phyloP scores from a whole-genome alignment of 1,140 invertebrate species.

The Riptortus pedestris region DNA sequence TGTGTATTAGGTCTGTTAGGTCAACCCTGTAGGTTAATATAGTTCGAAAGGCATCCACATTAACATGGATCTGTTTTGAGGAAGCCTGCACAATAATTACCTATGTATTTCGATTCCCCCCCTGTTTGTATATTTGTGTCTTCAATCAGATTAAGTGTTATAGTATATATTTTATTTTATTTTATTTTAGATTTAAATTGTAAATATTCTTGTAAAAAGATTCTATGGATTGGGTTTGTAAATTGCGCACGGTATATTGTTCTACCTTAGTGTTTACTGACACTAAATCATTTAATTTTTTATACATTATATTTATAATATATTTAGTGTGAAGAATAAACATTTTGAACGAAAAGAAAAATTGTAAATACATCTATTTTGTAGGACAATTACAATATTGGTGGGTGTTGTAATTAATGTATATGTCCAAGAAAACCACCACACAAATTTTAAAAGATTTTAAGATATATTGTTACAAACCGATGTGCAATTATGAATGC shows the following conservation, averaged over 20 bases:
- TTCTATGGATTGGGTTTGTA: conserved; percentile 17
- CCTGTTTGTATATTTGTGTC: neutral
- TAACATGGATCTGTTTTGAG: neutral
- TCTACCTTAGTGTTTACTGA: conserved; percentile 19
- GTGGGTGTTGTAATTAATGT: conserved; percentile 8
- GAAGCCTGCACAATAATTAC: conserved; percentile 7
- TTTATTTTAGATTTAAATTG: conserved; percentile 16
- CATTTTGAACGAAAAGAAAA: conserved; percentile 21
- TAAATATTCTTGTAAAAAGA: conserved; percentile 17
- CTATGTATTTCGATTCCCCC: neutral
- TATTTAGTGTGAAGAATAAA: neutral
- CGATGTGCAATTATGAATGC: conserved; percentile 11
- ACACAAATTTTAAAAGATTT: neutral
- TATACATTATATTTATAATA: conserved; percentile 14
- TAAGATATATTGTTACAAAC: neutral
- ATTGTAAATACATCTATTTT: conserved; percentile 25
- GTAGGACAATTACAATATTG: neutral
- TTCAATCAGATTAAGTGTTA: conserved; percentile 6
- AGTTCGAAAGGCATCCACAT: conserved; percentile 2
- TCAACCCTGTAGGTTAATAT: conserved; percentile 17
- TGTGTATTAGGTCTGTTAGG: conserved; percentile 9
- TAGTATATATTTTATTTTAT: conserved; percentile 13
- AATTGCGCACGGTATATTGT: conserved; percentile 23
- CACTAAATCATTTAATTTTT: conserved; percentile 16
- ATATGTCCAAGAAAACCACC: conserved; percentile 2